Base-by-base conservation (phyloP, 1,140 invertebrate species). In the Akabosia matsudoensis region DNA sequence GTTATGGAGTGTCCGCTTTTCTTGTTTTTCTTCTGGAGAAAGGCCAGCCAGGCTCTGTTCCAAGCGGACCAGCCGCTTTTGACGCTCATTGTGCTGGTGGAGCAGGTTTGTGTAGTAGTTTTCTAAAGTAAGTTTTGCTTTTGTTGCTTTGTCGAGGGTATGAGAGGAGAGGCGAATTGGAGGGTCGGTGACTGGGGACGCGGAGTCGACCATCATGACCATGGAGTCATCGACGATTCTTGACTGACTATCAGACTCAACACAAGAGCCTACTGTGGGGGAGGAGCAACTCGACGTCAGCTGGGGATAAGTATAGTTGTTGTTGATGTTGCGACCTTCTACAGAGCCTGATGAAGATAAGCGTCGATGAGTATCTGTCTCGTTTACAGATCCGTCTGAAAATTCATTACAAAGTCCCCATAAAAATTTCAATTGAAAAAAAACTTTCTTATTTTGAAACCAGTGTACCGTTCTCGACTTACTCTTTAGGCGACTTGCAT, bases 21-120 rank as follows among this genome's bases (percentile, higher is more conserved):
- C 92, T 83, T 93, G 91, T 82, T 92, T 92, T 83, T 94, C 92
- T 77, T 90, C 90, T 82, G 94, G 93, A 56, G 92, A 90, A 52
- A 95, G 88, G 71, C 92, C 92, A 85, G 95, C 95, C 84, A 98
- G 89, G 54, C 94, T 92, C 86, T 97, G 94, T 87, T 98, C 96
- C 78, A 98, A 86, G 84, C 95, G 94, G 33, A 94, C 93, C 83
- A 96, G 89, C 84, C 93, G 91, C 84, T 97, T 95, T 86, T 98
- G 96, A 82, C 97, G 89, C 87, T 99, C 98, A 82, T 96, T 91
- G 87, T 98, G 96, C 85, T 99, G 97, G 82, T 93, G 90, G 85
- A 98, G 94, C 83, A 99, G 90, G 88, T 99, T 99, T 84, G 92
- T 95, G 86, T 99, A 99, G 87, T 98, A 99, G 87, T 98, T 99